A percentile compares a stretch with the other conserved stretches of the same genome.
These are phyloP conservation scores for Entomyzon cyanotis DNA, from an alignment of 2,113 vertebrate species.

Conservation along the genomic window DNA sequence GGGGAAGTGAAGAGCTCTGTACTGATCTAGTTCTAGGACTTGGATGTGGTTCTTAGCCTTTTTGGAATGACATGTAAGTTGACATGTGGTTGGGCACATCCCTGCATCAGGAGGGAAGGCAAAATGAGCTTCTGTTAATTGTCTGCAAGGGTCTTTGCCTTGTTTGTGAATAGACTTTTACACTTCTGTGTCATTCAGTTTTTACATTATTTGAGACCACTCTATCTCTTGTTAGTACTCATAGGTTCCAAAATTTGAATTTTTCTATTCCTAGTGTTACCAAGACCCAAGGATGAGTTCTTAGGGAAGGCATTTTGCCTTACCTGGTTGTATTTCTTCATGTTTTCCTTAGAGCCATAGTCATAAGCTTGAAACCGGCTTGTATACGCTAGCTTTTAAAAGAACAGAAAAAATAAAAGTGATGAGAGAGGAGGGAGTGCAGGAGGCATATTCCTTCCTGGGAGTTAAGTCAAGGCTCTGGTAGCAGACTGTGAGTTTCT, in stretches of 20 bases:
- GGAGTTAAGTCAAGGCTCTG: neutral
- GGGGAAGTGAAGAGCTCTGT: neutral
- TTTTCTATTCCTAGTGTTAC: neutral
- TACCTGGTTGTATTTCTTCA: slow-evolving; percentile 57
- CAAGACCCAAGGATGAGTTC: neutral
- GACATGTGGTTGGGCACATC: neutral
- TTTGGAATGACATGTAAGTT: neutral
- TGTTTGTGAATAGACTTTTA: neutral
- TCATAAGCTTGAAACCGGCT: slow-evolving; percentile 16
- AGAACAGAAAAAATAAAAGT: neutral
- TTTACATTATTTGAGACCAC: neutral
- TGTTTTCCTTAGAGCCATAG: slow-evolving; percentile 28
- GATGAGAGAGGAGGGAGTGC: neutral
- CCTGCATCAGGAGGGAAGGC: neutral
- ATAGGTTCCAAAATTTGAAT: neutral
- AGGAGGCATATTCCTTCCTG: neutral
- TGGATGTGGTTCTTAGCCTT: neutral
- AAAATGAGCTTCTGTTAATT: neutral
- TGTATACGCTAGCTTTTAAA: neutral
- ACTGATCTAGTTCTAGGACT: neutral
- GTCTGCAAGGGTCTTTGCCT: neutral
- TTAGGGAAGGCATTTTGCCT: neutral
- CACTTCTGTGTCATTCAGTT: neutral
- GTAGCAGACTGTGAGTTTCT: neutral
- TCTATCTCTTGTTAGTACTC: neutral